Evolutionary conservation across 2,113 vertebrate species (phyloP).

Genomic region (Pelvicachromis taeniatus): DNA sequence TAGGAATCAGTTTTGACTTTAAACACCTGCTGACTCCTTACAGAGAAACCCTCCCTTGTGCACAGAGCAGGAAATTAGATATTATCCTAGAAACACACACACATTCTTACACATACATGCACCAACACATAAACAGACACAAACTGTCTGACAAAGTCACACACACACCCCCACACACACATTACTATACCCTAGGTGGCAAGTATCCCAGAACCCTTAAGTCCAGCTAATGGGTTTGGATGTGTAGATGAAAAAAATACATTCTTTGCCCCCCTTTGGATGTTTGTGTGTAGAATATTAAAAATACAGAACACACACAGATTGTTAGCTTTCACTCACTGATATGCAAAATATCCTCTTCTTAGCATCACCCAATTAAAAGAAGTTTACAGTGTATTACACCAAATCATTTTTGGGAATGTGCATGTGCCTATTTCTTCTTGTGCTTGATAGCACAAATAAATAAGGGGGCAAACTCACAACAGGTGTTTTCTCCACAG

Average conservation of each 20-base stretch:
- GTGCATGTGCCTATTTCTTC: neutral
- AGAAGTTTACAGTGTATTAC: neutral
- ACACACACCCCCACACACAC: neutral
- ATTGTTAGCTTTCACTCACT: neutral
- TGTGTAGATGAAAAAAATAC: neutral
- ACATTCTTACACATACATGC: neutral
- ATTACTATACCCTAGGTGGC: conserved; percentile 4
- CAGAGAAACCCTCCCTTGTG: conserved; percentile 19
- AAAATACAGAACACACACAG: neutral
- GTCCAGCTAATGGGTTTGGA: conserved; percentile 29
- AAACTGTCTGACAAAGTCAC: neutral
- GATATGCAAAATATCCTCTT: neutral
- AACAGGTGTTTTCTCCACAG: neutral
- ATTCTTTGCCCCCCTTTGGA: neutral
- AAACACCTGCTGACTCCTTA: conserved; percentile 29
- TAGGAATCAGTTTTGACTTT: neutral
- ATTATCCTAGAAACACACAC: neutral
- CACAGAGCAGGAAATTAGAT: conserved; percentile 34
- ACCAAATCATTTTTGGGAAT: conserved; percentile 1
- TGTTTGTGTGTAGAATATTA: neutral
- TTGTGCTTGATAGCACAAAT: neutral
- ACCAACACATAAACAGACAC: neutral
- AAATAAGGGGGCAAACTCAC: neutral
- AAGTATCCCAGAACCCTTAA: conserved; percentile 40
- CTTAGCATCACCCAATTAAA: neutral